Conservation (phyloP, 2,888 invertebrate species). For the Diachrysia chrysitis region DNA sequence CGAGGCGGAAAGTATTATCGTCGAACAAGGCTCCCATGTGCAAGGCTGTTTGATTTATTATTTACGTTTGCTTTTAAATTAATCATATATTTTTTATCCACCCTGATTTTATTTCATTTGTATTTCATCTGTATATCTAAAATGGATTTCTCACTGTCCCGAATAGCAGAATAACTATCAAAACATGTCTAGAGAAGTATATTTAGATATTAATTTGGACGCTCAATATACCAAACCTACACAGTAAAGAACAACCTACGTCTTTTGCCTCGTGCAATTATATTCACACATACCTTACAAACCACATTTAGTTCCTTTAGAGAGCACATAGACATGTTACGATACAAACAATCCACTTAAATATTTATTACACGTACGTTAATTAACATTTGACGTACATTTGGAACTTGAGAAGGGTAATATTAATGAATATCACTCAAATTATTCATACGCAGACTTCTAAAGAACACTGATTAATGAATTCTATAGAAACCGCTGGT, state of each 20-base stretch:
- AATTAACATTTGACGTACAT: conserved; percentile 59
- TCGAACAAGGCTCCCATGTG: too few relatives aligned
- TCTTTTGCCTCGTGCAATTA: neutral
- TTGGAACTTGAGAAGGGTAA: conserved; percentile 55
- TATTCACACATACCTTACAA: conserved; percentile 10
- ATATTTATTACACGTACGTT: conserved; percentile 52
- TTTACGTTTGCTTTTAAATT: too few relatives aligned
- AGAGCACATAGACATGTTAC: conserved; percentile 30
- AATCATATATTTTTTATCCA: too few relatives aligned
- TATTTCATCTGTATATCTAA: too few relatives aligned
- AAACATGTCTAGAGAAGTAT: too few relatives aligned
- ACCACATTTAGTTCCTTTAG: conserved; percentile 29
- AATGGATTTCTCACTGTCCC: too few relatives aligned
- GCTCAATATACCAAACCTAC: neutral
- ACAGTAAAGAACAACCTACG: too few relatives aligned
- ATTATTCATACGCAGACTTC: conserved; percentile 49
- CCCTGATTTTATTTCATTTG: too few relatives aligned
- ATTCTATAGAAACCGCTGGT: conserved; percentile 22
- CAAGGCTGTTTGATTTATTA: too few relatives aligned
- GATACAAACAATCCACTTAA: conserved; percentile 46
- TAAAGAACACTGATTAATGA: conserved; percentile 51
- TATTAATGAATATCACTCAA: conserved; percentile 55
- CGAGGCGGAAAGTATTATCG: too few relatives aligned
- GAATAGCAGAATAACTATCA: too few relatives aligned
- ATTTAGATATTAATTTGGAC: neutral